Conservation (phyloP, 2,113 vertebrate species). For the Haemorhous mexicanus region DNA sequence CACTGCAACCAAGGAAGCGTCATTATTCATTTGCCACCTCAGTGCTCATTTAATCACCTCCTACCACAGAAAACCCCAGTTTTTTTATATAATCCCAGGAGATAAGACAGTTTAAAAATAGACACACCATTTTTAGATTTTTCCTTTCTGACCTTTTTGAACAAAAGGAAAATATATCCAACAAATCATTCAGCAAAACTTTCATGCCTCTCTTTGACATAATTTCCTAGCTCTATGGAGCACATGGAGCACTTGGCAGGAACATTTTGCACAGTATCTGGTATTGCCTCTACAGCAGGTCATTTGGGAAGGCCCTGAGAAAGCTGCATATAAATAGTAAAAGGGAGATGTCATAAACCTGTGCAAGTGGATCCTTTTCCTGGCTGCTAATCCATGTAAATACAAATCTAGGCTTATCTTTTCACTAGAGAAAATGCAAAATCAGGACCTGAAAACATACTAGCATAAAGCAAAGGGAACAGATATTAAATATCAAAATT, state of each 20-base stretch:
- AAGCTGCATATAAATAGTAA: neutral
- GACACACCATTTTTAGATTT: neutral
- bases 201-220: neutral
- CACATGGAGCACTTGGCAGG: neutral
- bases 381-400: neutral
- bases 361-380: neutral
- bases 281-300: neutral
- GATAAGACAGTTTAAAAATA: neutral
- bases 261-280: neutral
- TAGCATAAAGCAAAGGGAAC: neutral
- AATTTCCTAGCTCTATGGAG: neutral
- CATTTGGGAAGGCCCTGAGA: neutral
- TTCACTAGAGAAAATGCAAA: neutral
- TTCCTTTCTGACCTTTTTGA: neutral
- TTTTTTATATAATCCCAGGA: neutral
- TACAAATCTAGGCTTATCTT: neutral
- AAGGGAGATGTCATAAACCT: neutral
- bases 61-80: neutral
- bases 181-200: neutral
- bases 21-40: neutral
- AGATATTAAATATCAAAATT: neutral
- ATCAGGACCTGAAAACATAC: neutral
- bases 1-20: neutral
- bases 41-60: neutral
- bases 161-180: neutral